Evolutionary conservation across 2,797 vertebrate species (phyloP), one percentile per base, ranked within the genome.

Genomic region (Dryobates pubescens): DNA sequence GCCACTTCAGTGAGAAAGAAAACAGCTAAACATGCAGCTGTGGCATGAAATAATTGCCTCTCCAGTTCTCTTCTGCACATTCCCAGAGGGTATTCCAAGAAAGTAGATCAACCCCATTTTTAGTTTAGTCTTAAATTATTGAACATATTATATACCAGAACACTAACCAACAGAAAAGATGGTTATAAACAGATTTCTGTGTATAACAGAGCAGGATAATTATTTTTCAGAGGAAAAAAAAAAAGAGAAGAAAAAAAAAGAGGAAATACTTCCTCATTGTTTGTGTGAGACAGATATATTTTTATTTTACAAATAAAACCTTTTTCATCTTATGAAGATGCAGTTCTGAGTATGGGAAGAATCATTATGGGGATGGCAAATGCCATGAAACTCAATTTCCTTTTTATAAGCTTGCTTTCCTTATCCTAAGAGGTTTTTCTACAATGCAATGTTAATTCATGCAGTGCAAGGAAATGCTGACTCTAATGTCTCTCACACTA

Each of bases 51-150:
- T 88, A 91, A 87, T 85, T 94, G 82, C 74, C 78, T 84, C 77
- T 93, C 58, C 71, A 62, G 19, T 88, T 95, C 86, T 90, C 86
- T 91, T 68, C 93, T 95, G 74, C 34, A 54, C 80, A 41, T 47
- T 92, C 91, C 88, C 94, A 7, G 16, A 94, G 78, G 94, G 78
- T 92, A 94, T 95, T 93, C 82, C 43, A 91, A 78, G 93, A 97
- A 96, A 92, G 81, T 90, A 93, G 92, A 97, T 91, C 89, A 91
- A 94, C 68, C 36, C 45, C 82, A 95, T 96, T 96, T 96, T 93
- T 96, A 95, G 86, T 64, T 94, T 57, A 53, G 53, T 79, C 88
- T 95, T 97, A 92, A 97, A 97, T 97, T 96, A 97, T 95, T 96
- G 88, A 96, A 84, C 53, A 73, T 68, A 51, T 29, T 59, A 27